These are phyloP conservation scores for Turritopsis rubra DNA, from an alignment of 30 jellyfish, hydroid and myxozoan species.

Conservation along the genomic window DNA sequence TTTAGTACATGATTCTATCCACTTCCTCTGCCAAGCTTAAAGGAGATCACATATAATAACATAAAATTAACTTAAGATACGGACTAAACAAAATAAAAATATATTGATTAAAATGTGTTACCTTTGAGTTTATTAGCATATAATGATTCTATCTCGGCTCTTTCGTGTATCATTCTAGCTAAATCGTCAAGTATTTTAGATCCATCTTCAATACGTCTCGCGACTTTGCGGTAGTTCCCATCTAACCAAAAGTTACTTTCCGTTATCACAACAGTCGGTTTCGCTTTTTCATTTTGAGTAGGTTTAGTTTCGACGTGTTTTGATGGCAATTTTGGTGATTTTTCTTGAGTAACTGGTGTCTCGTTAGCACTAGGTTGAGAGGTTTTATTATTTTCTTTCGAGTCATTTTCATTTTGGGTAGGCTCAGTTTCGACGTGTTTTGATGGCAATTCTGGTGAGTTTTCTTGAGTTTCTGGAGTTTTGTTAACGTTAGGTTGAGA, in stretches of 20 bases:
- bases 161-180: conserved; percentile 68
- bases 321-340: not conserved
- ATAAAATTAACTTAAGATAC: too few species aligned
- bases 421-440: not conserved
- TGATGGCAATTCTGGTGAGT: not conserved
- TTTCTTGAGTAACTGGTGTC: not conserved
- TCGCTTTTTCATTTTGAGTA: not conserved
- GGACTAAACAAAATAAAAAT: not conserved
- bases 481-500: not conserved
- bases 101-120: conserved; percentile 5
- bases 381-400: not conserved
- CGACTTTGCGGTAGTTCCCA: conserved; percentile 56
- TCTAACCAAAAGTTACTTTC: conserved; percentile 56
- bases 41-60: not conserved
- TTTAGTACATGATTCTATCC: conserved; percentile 48
- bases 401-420: not conserved
- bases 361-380: not conserved
- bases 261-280: not conserved
- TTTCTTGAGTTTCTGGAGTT: not conserved
- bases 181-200: conserved; percentile 63
- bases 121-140: conserved; percentile 87
- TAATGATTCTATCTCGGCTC: conserved; percentile 77
- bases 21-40: conserved; percentile 70
- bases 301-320: not conserved
- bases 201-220: conserved; percentile 72